Evolutionary conservation across 2,888 invertebrate species (phyloP).

Genomic region (Ectropis crepuscularia): DNA sequence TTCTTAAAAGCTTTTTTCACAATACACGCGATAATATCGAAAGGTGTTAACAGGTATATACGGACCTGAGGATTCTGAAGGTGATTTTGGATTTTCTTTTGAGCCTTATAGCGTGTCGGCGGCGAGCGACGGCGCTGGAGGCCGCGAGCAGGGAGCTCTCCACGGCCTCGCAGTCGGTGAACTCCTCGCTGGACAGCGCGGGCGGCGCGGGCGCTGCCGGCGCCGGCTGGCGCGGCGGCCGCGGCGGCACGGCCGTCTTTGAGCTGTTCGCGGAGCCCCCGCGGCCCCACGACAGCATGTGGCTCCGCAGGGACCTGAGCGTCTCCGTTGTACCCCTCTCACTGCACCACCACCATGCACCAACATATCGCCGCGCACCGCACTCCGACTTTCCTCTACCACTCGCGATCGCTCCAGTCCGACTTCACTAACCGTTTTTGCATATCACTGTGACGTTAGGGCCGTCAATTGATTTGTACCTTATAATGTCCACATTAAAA

Average conservation of each 20-base stretch:
- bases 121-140: conserved; percentile 74
- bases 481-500: conserved; percentile 39
- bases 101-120: conserved; percentile 78
- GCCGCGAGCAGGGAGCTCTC: conserved; percentile 72
- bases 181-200: conserved; percentile 56
- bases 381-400: conserved; percentile 54
- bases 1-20: conserved; percentile 20
- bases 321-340: conserved; percentile 82
- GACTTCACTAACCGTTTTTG: conserved; percentile 20
- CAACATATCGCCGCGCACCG: conserved; percentile 78
- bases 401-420: conserved; percentile 34
- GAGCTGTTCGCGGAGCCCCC: conserved; percentile 63
- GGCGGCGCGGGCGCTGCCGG: conserved; percentile 40
- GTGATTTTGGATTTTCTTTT: conserved; percentile 76
- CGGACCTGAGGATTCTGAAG: conserved; percentile 74
- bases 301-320: conserved; percentile 79
- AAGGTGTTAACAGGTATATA: conserved; percentile 29
- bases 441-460: conserved; percentile 22
- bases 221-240: conserved; percentile 38
- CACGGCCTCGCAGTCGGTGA: conserved; percentile 57
- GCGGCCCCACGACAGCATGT: conserved; percentile 79
- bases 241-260: conserved; percentile 51
- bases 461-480: conserved; percentile 15
- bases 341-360: conserved; percentile 70
- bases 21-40: conserved; percentile 2